These are phyloP conservation scores for Notiomystis cincta DNA, from an alignment of 2,113 vertebrate genomes.

Conservation along the genomic window DNA sequence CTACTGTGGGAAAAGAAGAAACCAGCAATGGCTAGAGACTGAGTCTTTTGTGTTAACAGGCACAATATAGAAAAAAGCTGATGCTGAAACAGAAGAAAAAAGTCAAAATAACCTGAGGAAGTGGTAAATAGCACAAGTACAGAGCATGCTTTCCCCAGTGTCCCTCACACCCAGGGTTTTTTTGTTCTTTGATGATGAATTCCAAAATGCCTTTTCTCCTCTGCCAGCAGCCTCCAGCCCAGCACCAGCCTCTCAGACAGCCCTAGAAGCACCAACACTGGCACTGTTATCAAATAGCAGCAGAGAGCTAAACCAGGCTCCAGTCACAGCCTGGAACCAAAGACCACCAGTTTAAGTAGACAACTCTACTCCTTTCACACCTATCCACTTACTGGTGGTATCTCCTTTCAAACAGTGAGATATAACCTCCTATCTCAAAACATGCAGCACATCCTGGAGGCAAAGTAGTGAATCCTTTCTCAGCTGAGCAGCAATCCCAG, in stretches of 20 bases:
- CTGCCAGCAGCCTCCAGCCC: not conserved
- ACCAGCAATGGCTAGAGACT: not conserved
- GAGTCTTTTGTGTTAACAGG: not conserved
- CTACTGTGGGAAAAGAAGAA: not conserved
- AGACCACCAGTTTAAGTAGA: not conserved
- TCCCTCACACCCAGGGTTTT: not conserved
- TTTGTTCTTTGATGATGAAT: not conserved
- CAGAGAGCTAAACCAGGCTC: not conserved
- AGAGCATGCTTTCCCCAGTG: not conserved
- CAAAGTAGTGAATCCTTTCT: not conserved
- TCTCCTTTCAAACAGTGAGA: not conserved
- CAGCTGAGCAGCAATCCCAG: not conserved
- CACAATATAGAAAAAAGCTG: not conserved
- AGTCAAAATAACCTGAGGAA: not conserved
- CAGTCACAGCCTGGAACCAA: not conserved
- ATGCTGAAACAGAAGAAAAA: not conserved
- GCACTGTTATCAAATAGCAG: not conserved
- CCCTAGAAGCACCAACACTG: not conserved
- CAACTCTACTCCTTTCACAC: not conserved
- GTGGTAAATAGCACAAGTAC: not conserved
- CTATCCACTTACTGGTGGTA: not conserved
- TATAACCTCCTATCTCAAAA: not conserved
- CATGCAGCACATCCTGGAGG: not conserved
- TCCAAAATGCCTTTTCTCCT: not conserved
- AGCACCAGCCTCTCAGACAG: not conserved